Percentiles rank a stretch among this genome's conserved stretches.
Evolutionary conservation across 1,140 invertebrate genomes (phyloP).

Genomic region (Stegodyphus mimosarum): DNA sequence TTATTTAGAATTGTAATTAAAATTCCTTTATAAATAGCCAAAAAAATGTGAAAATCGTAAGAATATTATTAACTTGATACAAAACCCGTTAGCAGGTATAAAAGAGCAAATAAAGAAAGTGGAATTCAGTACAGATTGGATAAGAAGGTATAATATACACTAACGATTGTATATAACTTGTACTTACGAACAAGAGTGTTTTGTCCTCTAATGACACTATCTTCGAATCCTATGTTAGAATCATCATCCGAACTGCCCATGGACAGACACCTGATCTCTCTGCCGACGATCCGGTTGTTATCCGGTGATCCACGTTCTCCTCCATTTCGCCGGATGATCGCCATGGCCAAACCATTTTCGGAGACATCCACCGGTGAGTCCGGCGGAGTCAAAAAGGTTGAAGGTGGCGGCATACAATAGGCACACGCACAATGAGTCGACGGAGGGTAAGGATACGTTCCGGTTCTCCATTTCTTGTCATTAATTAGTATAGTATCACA

Average conservation of each 20-base stretch:
- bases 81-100: no score
- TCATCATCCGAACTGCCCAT: slow-evolving; percentile 6
- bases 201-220: not conserved
- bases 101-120: no score
- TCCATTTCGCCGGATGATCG: not conserved
- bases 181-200: slow-evolving; percentile 45
- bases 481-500: not conserved
- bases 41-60: no score
- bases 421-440: slow-evolving; percentile 31
- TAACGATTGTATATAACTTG: no score
- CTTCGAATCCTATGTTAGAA: not conserved
- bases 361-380: slow-evolving; percentile 30
- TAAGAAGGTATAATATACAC: no score
- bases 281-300: no score
- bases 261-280: not conserved
- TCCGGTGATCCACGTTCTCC: slow-evolving; percentile 9
- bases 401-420: slow-evolving; percentile 40
- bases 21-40: no score
- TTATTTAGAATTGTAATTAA: no score
- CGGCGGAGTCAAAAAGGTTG: slow-evolving; percentile 51
- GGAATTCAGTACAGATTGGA: no score
- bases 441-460: slow-evolving; percentile 36
- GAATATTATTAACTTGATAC: no score
- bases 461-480: not conserved
- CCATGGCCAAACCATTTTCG: slow-evolving; percentile 5